A percentile compares a stretch with the other conserved stretches of the same genome.
phyloP scores from a whole-genome alignment of 2,888 invertebrate genomes.

The Eupelmus urozonus region DNA sequence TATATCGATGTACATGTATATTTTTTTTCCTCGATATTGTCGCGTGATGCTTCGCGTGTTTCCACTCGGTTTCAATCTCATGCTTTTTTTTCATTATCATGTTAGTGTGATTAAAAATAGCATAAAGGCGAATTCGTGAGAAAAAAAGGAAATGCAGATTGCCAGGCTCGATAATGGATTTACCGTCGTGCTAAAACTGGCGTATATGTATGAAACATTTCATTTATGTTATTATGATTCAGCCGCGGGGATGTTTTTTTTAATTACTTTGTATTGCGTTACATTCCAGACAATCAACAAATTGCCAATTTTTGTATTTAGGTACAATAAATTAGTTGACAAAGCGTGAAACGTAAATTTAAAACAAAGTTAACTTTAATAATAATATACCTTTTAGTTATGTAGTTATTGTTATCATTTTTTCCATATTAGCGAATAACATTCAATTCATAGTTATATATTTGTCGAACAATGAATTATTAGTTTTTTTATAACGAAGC shows the following conservation, averaged over 20 bases:
- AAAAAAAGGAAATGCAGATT: constrained; percentile 5
- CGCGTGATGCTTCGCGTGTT: too few relatives aligned
- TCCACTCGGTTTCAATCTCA: neutral
- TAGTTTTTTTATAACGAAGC: too few relatives aligned
- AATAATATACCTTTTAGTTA: too few relatives aligned
- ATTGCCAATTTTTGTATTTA: constrained; percentile 9
- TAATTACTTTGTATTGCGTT: neutral
- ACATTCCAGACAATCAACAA: neutral
- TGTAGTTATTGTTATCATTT: neutral
- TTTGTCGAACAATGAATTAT: too few relatives aligned
- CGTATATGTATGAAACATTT: constrained; percentile 4
- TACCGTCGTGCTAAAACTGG: constrained; percentile 5
- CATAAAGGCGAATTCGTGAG: neutral
- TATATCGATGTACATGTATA: constrained; percentile 3
- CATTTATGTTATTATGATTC: neutral
- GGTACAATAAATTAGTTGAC: neutral
- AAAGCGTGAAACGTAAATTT: constrained; percentile 5
- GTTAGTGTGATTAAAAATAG: constrained; percentile 29
- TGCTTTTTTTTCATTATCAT: constrained; percentile 7
- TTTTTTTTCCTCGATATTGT: neutral
- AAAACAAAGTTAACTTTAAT: too few relatives aligned
- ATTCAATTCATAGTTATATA: too few relatives aligned
- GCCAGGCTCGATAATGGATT: constrained; percentile 15
- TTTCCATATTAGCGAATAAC: too few relatives aligned
- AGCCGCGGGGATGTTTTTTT: constrained; percentile 7